Percentiles rank a stretch among this genome's conserved stretches.
Evolutionary conservation across 2,888 invertebrate species (phyloP).

Genomic region (Cistogaster globosa): DNA sequence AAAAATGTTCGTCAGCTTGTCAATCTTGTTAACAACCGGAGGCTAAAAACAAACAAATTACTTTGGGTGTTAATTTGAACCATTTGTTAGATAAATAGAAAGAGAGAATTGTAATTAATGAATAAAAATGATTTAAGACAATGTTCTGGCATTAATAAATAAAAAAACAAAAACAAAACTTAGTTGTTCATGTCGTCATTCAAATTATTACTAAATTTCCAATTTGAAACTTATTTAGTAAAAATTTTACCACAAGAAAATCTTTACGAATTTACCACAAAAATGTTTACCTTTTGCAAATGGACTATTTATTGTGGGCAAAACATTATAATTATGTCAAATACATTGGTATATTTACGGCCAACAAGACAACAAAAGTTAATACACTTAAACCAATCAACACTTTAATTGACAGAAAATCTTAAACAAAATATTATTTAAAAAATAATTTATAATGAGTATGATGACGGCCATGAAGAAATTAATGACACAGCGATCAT

Average conservation of each 20-base stretch:
- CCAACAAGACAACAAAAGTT: constrained; percentile 12
- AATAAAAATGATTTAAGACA: too few relatives aligned
- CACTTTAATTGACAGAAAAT: constrained; percentile 46
- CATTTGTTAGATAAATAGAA: constrained; percentile 40
- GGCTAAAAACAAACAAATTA: constrained; percentile 55
- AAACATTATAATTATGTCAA: constrained; percentile 44
- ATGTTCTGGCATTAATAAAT: too few relatives aligned
- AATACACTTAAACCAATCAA: constrained; percentile 34
- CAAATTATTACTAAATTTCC: too few relatives aligned
- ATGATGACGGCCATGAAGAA: constrained; percentile 22
- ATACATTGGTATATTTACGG: background rate
- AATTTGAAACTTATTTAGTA: too few relatives aligned
- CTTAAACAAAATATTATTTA: background rate
- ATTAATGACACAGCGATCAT: constrained; percentile 27
- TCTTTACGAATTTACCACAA: background rate
- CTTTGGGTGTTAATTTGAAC: constrained; percentile 55
- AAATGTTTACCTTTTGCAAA: constrained; percentile 21
- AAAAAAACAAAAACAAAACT: too few relatives aligned
- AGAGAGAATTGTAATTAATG: background rate
- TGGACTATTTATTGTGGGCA: constrained; percentile 16
- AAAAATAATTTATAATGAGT: constrained; percentile 21
- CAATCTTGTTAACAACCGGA: constrained; percentile 59
- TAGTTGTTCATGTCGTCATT: too few relatives aligned
- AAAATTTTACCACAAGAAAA: too few relatives aligned
- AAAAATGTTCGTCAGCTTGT: constrained; percentile 50